Base-by-base conservation (phyloP, 2,113 vertebrate genomes). In the Helogale parvula region DNA sequence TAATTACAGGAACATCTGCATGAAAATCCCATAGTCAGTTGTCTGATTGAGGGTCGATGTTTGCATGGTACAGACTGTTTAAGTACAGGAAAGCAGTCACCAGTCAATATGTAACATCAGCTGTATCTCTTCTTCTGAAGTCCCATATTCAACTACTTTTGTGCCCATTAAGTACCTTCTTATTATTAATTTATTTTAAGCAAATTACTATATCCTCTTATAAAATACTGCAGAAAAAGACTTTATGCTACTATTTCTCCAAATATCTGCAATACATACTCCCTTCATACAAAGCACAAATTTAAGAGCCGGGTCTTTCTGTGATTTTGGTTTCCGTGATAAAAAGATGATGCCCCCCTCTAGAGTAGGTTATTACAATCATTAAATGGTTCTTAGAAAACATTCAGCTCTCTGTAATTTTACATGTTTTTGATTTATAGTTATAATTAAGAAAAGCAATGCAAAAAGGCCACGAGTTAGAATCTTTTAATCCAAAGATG, bases 401-500 rank as follows among this genome's bases (percentile, higher is more conserved):
- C 76, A 96, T n/a, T 88, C 41, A 41, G 71, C 65, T 47, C 52
- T 74, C 57, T 92, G 83, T 81, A 80, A 69, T 90, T 97, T 96
- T 87, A 95, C 71, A 63, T 66, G 69, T 35, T 92, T 96, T 94
- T 96, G 74, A 97, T 96, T 97, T 93, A 93, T 50, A 93, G 63
- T 92, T 97, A 93, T 82, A 96, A 97, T 98, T 86, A 96, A 97
- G 93, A 96, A 93, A 93, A 84, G 52, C 95, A 98, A 97, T 63
- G 91, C 33, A 88, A 96, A 96, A 96, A 88, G 57, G 45, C 91
- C 19, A 79, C 57, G 29, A 90, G 90, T 95, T 94, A 77, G 89
- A 97, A 86, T 47, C 50, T 96, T 93, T 96, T 66, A 91, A 96
- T 96, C 52, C 89, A 96, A 93, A 97, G 86, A 93, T 88, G 89